Base-by-base conservation (phyloP, 2,888 invertebrate genomes). In the Amiota communis region DNA sequence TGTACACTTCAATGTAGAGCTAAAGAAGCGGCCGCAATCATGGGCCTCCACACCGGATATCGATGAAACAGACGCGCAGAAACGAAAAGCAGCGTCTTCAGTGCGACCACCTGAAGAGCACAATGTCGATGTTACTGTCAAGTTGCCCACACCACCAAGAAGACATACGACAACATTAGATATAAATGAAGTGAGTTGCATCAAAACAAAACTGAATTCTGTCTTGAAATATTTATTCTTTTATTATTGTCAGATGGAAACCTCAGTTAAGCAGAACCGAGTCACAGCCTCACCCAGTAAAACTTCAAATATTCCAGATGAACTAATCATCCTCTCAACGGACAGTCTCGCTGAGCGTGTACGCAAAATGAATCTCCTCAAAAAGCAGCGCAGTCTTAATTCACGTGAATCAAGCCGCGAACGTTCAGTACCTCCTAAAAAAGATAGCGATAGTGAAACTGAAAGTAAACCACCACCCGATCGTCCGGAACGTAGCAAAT, bases 41-140 rank as follows among this genome's bases (percentile, higher is more conserved):
- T 96, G 96, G 96, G 94, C 94, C 85, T 96, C 96, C 79, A 95
- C 95, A 80, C 95, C 95, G 81, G 95, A 96, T 90, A 91, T 96
- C 87, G 94, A 93, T 76, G 92, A 93, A 71, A 79, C 76, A 15
- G 76, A 81, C 23, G 78, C 73, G 0, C 72, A 77, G 36, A 47
- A 68, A n/a, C 51, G 67, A 2, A 65, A n/a, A 17, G 20, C 46
- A 46, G 76, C 23, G 70, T 61, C n/a, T 69, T 59, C 49, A 68
- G 72, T 69, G 51, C 71, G 65, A 68, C 69, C 36, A 63, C 36
- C 75, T 67, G 91, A 84, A 88, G 90, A 68, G 12, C 93, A 92
- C 81, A 79, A 86, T 78, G 92, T 94, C 69, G 90, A 90, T 78
- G 92, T 93, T 81, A 94, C 94, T 68, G 90, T 95, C 81, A 94